Evolutionary conservation across 2,797 vertebrate genomes (phyloP).

Genomic region (Agapornis canus): DNA sequence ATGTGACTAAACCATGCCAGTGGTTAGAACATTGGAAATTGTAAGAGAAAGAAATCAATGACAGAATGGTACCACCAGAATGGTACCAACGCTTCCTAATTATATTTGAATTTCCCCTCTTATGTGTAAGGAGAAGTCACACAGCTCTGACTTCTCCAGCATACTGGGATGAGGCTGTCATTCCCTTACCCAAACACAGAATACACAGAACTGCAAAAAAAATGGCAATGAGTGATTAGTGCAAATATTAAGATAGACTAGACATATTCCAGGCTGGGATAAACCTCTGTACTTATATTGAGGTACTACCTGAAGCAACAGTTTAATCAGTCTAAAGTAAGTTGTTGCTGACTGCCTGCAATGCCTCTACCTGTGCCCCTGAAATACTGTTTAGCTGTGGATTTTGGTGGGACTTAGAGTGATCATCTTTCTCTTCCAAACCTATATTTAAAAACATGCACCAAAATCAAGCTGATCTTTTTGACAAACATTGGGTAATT

Average conservation of each 20-base stretch:
- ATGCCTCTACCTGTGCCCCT: not conserved
- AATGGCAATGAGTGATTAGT: not conserved
- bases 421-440: not conserved
- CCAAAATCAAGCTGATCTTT: not conserved
- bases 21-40: not conserved
- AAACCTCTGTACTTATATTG: not conserved
- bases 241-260: not conserved
- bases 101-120: not conserved
- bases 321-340: not conserved
- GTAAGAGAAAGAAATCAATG: slow-evolving; percentile 27
- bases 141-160: not conserved
- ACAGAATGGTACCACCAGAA: not conserved
- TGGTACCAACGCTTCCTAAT: not conserved
- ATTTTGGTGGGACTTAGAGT: not conserved
- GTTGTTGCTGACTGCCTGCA: not conserved
- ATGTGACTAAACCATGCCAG: not conserved
- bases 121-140: not conserved
- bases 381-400: not conserved
- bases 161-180: not conserved
- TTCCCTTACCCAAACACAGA: not conserved
- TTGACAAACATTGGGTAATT: not conserved
- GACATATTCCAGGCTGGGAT: not conserved
- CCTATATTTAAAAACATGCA: not conserved
- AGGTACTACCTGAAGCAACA: not conserved
- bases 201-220: not conserved